Conservation (phyloP, 2,797 vertebrate genomes). For the Podarcis lilfordi region DNA sequence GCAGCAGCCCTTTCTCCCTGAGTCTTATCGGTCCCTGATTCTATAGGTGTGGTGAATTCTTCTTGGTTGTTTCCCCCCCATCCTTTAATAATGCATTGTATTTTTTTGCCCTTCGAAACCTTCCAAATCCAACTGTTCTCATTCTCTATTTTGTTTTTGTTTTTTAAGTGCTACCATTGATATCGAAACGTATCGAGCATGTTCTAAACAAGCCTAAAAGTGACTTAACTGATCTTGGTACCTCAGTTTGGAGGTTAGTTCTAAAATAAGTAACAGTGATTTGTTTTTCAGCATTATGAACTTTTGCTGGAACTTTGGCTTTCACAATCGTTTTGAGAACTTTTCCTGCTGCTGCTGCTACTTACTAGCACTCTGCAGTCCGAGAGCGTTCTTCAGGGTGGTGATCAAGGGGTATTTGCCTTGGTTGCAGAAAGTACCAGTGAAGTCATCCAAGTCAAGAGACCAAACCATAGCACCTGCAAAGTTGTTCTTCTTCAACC, state of each 20-base stretch:
- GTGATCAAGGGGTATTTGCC: constrained; percentile 75
- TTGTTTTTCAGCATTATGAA: background rate
- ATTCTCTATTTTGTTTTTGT: background rate
- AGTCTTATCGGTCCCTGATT: too few relatives aligned
- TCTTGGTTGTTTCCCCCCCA: background rate
- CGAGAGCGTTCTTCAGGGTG: constrained; percentile 51
- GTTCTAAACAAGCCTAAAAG: background rate
- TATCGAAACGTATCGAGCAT: background rate
- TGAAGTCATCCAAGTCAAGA: constrained; percentile 80
- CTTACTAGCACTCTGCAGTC: constrained; percentile 56
- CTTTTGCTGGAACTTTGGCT: background rate
- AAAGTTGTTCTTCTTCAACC: constrained; percentile 77
- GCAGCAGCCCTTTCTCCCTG: background rate
- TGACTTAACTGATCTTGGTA: background rate
- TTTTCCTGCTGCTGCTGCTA: background rate
- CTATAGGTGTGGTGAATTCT: background rate
- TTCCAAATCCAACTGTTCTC: background rate
- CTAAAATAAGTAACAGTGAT: background rate
- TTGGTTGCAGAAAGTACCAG: constrained; percentile 77
- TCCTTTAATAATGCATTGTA: background rate
- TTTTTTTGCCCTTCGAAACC: background rate
- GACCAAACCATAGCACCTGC: constrained; percentile 81
- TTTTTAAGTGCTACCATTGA: too few relatives aligned
- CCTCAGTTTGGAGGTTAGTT: background rate
- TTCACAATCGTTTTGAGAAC: background rate